Evolutionary conservation across 2,113 vertebrate species (phyloP).

Genomic region (Clarias gariepinus): DNA sequence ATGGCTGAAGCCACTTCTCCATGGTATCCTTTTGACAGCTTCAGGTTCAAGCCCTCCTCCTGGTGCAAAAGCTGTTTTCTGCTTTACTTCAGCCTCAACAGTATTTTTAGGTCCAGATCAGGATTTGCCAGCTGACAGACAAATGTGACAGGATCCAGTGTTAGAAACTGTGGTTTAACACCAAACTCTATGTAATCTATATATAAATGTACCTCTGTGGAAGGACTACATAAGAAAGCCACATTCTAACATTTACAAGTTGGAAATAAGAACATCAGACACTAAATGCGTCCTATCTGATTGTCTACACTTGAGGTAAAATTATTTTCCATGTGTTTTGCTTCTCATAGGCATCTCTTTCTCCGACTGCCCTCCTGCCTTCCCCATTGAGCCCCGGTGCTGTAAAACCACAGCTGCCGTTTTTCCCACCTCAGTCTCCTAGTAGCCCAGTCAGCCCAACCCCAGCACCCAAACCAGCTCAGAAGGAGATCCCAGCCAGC

Average conservation of each 20-base stretch:
- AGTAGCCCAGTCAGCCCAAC: conserved; percentile 39
- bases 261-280: not conserved
- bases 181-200: not conserved
- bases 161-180: not conserved
- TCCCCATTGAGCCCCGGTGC: conserved; percentile 67
- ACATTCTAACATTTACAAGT: not conserved
- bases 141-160: not conserved
- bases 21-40: not conserved
- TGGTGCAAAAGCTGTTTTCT: not conserved
- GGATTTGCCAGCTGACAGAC: not conserved
- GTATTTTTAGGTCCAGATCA: not conserved
- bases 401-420: conserved; percentile 42
- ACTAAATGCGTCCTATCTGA: not conserved
- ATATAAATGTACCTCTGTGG: not conserved
- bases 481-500: conserved; percentile 63
- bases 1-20: not conserved
- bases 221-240: not conserved
- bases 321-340: not conserved
- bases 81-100: not conserved
- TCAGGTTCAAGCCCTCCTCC: not conserved
- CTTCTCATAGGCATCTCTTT: conserved; percentile 62
- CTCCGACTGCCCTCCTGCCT: conserved; percentile 49
- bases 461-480: not conserved
- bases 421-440: conserved; percentile 49
- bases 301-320: not conserved